phyloP scores from a whole-genome alignment of 2,113 vertebrate species.

The Leucosticte australis region DNA sequence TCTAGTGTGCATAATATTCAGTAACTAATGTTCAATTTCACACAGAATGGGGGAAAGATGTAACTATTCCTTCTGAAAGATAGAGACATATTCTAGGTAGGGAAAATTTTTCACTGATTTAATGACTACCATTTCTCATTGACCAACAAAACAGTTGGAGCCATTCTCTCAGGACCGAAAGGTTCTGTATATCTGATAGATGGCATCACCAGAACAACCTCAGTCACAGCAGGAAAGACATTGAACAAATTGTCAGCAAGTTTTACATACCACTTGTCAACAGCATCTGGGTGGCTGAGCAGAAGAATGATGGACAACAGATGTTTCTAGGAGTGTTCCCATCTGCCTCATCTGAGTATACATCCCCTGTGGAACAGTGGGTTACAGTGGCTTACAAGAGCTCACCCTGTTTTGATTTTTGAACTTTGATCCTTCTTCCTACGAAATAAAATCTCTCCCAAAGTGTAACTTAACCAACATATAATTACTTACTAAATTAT shows the following conservation, averaged over 20 bases:
- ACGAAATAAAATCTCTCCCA: neutral
- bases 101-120: conserved; percentile 28
- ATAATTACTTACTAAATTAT: neutral
- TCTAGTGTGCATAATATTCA: neutral
- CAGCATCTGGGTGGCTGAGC: conserved; percentile 73
- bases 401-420: conserved; percentile 22
- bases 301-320: conserved; percentile 78
- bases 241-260: conserved; percentile 75
- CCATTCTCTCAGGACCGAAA: neutral
- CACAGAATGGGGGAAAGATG: neutral
- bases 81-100: conserved; percentile 24
- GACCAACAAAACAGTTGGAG: conserved; percentile 41
- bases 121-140: conserved; percentile 36
- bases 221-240: conserved; percentile 72
- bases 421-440: conserved; percentile 12
- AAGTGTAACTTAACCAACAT: neutral
- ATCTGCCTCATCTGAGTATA: conserved; percentile 71
- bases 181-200: conserved; percentile 58
- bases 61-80: neutral
- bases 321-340: conserved; percentile 75
- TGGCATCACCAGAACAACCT: conserved; percentile 60
- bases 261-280: conserved; percentile 76
- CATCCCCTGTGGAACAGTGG: conserved; percentile 59
- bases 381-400: conserved; percentile 44
- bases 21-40: neutral